These are phyloP conservation scores for Caenorhabditis brenneri DNA, from an alignment of 1,140 invertebrate genomes.

Conservation along the genomic window DNA sequence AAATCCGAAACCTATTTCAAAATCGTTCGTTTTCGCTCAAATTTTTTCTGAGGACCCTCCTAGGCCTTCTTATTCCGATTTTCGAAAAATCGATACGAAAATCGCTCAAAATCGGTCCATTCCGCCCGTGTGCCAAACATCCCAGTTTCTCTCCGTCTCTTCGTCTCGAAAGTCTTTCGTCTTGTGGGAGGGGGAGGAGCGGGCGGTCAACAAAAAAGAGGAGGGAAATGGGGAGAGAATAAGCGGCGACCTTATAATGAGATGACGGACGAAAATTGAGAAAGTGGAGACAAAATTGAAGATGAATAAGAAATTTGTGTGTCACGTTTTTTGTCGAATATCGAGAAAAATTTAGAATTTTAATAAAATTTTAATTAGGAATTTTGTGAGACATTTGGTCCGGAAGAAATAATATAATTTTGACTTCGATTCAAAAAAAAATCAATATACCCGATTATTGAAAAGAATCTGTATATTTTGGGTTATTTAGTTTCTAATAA, in stretches of 20 bases:
- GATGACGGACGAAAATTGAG: neutral
- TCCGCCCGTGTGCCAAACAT: neutral
- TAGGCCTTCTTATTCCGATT: neutral
- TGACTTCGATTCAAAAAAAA: too few relatives aligned
- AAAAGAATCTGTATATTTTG: too few relatives aligned
- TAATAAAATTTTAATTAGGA: too few relatives aligned
- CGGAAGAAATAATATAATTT: too few relatives aligned
- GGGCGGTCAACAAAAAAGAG: neutral
- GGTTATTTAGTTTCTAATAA: too few relatives aligned
- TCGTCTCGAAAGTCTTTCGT: neutral
- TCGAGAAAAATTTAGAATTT: too few relatives aligned
- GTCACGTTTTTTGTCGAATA: neutral
- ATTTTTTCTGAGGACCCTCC: neutral
- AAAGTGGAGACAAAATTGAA: neutral
- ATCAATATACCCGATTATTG: too few relatives aligned
- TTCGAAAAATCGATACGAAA: neutral
- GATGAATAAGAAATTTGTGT: neutral
- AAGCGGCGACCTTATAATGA: slow-evolving; percentile 18
- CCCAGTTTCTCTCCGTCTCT: neutral
- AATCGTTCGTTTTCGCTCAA: neutral
- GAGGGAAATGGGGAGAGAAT: neutral
- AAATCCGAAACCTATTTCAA: neutral
- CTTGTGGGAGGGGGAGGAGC: neutral
- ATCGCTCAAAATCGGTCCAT: neutral
- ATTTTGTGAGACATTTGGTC: too few relatives aligned